phyloP scores from a whole-genome alignment of 1,140 invertebrate species.

The Arion vulgaris region DNA sequence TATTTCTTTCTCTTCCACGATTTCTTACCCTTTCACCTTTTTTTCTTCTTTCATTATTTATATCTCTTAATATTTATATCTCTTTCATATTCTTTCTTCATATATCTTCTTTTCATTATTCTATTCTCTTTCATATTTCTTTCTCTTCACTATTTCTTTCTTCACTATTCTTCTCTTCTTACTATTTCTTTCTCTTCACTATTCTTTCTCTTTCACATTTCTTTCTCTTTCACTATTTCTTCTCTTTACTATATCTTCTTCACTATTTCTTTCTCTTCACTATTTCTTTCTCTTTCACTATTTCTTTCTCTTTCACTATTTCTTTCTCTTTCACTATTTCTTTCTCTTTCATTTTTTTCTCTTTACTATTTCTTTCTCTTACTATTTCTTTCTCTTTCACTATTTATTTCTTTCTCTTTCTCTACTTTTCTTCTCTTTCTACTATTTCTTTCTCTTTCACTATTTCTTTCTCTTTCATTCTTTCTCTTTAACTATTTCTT shows the following conservation, averaged over 20 bases:
- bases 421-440: background rate
- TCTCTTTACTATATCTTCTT: background rate
- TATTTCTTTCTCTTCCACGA: background rate
- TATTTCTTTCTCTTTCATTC: no score
- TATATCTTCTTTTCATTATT: background rate
- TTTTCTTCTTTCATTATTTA: background rate
- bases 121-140: background rate
- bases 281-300: no score
- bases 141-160: background rate
- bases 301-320: no score
- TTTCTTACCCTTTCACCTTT: background rate
- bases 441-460: background rate
- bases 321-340: no score
- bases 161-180: background rate
- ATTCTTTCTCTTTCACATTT: background rate
- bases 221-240: background rate
- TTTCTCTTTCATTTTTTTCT: no score
- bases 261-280: background rate
- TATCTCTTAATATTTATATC: no score
- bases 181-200: background rate
- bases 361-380: background rate
- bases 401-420: background rate
- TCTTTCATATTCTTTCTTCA: background rate
- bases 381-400: no score
- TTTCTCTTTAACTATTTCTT: background rate